Percentiles rank a stretch among this genome's conserved stretches.
phyloP scores from a whole-genome alignment of 1,140 invertebrate genomes.

The Eufriesea mexicana region DNA sequence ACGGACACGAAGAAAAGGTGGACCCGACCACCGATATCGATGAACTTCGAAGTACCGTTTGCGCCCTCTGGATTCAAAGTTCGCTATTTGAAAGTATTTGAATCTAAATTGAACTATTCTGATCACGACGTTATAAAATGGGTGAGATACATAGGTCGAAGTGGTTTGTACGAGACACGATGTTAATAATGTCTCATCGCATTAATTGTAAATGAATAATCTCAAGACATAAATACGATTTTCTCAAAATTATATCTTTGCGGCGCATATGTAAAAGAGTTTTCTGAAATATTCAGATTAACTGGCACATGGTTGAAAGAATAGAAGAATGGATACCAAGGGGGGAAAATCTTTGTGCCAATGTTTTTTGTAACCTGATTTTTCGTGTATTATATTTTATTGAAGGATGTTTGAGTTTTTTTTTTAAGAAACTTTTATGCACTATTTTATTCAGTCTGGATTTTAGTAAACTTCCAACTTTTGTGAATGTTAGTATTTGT shows the following conservation, averaged over 20 bases:
- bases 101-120: constrained; percentile 99
- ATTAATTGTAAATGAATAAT: constrained; percentile 73
- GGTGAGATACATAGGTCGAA: constrained; percentile 99
- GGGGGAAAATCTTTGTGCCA: constrained; percentile 56
- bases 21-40: constrained; percentile 99
- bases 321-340: constrained; percentile 26
- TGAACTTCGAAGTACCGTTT: constrained; percentile 99
- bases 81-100: constrained; percentile 99
- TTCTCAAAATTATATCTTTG: constrained; percentile 56
- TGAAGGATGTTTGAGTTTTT: background rate
- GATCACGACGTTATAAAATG: constrained; percentile 99
- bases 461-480: constrained; percentile 21
- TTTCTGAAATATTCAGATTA: constrained; percentile 46
- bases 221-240: constrained; percentile 65
- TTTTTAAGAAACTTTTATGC: constrained; percentile 40
- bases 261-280: constrained; percentile 48
- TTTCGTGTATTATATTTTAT: constrained; percentile 25
- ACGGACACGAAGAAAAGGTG: constrained; percentile 99
- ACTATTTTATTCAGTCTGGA: constrained; percentile 26
- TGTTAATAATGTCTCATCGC: constrained; percentile 86
- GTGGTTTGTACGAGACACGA: constrained; percentile 99
- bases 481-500: constrained; percentile 10
- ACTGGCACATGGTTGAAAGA: background rate
- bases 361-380: constrained; percentile 48
- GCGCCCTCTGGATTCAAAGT: constrained; percentile 99